These are phyloP conservation scores for Dysmachus trigonus DNA, from an alignment of 2,888 invertebrate species.

Conservation along the genomic window DNA sequence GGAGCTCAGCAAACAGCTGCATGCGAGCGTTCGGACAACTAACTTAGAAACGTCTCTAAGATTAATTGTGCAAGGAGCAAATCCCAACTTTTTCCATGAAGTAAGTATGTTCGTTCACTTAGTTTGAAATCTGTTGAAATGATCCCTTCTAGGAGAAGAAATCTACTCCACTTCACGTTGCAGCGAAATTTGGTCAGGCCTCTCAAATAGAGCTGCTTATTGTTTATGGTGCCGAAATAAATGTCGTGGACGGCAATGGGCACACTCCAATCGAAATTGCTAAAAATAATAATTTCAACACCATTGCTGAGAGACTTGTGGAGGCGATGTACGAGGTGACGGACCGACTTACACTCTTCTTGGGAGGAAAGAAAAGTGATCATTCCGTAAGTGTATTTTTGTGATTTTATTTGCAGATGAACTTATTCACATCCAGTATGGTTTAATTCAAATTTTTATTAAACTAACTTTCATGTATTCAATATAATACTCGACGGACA, in stretches of 20 bases:
- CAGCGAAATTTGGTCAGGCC: constrained; percentile 91
- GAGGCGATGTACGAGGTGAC: constrained; percentile 95
- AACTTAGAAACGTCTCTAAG: constrained; percentile 95
- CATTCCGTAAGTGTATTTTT: constrained; percentile 67
- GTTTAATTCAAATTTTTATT: no score
- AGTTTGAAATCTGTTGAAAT: constrained; percentile 47
- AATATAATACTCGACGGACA: no score
- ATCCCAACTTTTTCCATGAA: constrained; percentile 93
- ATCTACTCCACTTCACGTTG: constrained; percentile 89
- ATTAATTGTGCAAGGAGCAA: constrained; percentile 92
- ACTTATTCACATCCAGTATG: neutral
- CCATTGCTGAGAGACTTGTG: constrained; percentile 81
- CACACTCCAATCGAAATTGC: constrained; percentile 78
- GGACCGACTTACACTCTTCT: constrained; percentile 88
- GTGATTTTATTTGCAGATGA: neutral
- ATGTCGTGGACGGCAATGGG: constrained; percentile 79
- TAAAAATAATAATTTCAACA: constrained; percentile 79
- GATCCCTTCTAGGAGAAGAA: constrained; percentile 81
- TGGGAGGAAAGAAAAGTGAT: constrained; percentile 88
- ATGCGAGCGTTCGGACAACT: constrained; percentile 92
- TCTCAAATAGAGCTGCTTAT: constrained; percentile 91
- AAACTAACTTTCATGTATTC: no score
- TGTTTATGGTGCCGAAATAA: constrained; percentile 94
- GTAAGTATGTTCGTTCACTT: constrained; percentile 59
- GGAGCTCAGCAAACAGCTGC: constrained; percentile 91